Conservation (phyloP, 2,797 vertebrate species). For the Cryptoblepharus egeriae region DNA sequence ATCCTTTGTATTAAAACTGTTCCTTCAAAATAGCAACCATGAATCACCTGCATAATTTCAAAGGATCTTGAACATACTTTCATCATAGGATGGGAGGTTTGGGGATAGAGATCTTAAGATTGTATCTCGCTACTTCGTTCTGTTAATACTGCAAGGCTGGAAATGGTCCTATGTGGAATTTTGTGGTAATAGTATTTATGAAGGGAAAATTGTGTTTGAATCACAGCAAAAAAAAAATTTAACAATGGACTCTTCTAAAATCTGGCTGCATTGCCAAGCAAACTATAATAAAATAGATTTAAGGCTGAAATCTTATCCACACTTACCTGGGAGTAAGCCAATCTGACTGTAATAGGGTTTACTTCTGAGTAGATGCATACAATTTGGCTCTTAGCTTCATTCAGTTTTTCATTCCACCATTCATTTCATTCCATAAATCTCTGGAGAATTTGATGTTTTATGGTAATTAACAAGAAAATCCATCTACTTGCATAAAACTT, state of each 20-base stretch:
- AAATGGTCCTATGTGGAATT: neutral
- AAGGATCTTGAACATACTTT: neutral
- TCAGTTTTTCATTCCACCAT: too few species aligned
- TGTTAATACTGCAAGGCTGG: neutral
- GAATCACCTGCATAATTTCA: too few species aligned
- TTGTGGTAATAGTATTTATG: too few species aligned
- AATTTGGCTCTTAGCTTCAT: neutral
- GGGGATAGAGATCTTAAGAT: neutral
- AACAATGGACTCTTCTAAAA: too few species aligned
- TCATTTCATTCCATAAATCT: too few species aligned
- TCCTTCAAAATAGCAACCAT: neutral
- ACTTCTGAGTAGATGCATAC: too few species aligned
- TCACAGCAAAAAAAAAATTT: neutral
- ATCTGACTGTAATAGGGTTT: too few species aligned
- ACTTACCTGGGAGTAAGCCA: too few species aligned
- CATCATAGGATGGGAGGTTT: neutral
- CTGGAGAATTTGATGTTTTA: neutral
- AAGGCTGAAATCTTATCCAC: too few species aligned
- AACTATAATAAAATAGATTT: neutral
- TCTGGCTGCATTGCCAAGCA: neutral
- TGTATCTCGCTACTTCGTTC: neutral
- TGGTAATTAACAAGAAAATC: neutral
- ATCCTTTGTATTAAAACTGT: neutral
- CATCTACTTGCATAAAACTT: constrained; percentile 3
- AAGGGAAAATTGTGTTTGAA: neutral